A percentile compares a stretch with the other conserved stretches of the same genome.
phyloP scores from a whole-genome alignment of 2,888 invertebrate genomes.

The Creontiades dilutus region DNA sequence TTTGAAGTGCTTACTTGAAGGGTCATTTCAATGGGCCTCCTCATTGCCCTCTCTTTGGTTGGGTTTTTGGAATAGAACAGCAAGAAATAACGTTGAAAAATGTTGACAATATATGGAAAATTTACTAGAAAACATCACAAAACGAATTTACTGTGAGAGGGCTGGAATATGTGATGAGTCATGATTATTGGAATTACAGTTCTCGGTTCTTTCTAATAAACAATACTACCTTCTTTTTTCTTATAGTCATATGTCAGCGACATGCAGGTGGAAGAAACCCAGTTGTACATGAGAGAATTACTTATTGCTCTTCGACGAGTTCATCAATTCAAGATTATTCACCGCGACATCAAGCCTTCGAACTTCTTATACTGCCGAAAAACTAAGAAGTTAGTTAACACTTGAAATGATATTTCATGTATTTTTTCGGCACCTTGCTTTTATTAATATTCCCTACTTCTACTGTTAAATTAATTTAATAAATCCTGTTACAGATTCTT shows the following conservation, averaged over 20 bases:
- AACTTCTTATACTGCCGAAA: slow-evolving; percentile 92
- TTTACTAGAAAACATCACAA: no score
- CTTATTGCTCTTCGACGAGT: slow-evolving; percentile 88
- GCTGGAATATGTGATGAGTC: no score
- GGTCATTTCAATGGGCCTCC: no score
- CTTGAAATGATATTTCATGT: background rate
- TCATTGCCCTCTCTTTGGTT: no score
- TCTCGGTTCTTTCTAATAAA: no score
- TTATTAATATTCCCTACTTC: background rate
- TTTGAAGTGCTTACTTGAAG: no score
- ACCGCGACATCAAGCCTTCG: slow-evolving; percentile 94
- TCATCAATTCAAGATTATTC: slow-evolving; percentile 91
- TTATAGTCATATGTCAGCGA: slow-evolving; percentile 86
- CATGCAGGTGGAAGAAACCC: slow-evolving; percentile 86
- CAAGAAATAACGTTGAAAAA: no score
- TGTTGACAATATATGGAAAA: no score
- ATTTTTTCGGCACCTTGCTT: background rate
- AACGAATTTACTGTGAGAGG: no score
- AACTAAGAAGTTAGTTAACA: slow-evolving; percentile 80
- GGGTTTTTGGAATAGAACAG: no score
- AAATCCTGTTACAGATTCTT: slow-evolving; percentile 81
- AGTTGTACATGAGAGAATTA: slow-evolving; percentile 89
- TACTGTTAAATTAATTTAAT: no score
- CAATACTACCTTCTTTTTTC: slow-evolving; percentile 9
- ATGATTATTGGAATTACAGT: background rate